Conservation (phyloP, 1,140 invertebrate species). For the Habropoda laboriosa region DNA sequence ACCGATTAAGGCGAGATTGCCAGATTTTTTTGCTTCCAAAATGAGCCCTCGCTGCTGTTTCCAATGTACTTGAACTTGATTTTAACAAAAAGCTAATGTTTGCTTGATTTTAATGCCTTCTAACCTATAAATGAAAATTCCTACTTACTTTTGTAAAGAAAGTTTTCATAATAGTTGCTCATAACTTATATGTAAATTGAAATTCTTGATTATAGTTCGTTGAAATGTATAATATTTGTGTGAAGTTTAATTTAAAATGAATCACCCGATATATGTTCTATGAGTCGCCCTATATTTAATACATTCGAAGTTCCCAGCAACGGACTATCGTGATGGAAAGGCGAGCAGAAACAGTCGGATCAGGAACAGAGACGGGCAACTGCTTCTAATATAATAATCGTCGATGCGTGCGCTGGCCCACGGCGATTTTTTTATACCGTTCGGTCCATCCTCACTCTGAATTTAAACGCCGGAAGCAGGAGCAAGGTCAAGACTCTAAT, state of each 20-base stretch:
- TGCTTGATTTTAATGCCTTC: not conserved
- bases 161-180: no score
- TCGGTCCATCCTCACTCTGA: slow-evolving; percentile 31
- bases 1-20: slow-evolving; percentile 56
- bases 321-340: slow-evolving; percentile 4
- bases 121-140: not conserved
- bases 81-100: not conserved
- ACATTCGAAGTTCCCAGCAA: not conserved
- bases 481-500: slow-evolving; percentile 46
- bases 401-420: slow-evolving; percentile 46
- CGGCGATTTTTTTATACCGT: not conserved
- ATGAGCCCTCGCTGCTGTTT: not conserved
- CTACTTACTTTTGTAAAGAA: no score
- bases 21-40: not conserved
- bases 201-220: no score
- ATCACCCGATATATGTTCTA: not conserved
- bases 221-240: no score
- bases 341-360: slow-evolving; percentile 16
- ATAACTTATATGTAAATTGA: no score
- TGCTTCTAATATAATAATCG: slow-evolving; percentile 59
- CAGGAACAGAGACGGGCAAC: slow-evolving; percentile 16
- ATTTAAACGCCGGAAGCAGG: slow-evolving; percentile 65
- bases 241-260: no score
- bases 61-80: not conserved
- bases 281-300: not conserved